A percentile compares a stretch with the other conserved stretches of the same genome.
Conservation (phyloP, 2,888 invertebrate genomes). For the Mongoloraphidia duomilia region DNA sequence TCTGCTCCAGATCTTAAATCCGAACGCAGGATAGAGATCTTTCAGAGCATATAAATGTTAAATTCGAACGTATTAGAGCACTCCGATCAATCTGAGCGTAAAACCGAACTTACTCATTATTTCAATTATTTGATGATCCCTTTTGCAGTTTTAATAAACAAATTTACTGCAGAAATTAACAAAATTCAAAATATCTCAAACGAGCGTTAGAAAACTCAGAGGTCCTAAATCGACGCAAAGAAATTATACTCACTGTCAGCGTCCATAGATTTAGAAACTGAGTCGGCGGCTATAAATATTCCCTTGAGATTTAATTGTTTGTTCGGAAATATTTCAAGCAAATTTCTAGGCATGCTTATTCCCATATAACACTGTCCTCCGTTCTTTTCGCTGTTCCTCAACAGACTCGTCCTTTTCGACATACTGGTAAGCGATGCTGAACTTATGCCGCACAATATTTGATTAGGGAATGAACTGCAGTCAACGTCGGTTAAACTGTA, state of each 20-base stretch:
- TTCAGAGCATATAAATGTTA: too few species aligned
- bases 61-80: too few species aligned
- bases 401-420: neutral
- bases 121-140: too few species aligned
- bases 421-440: conserved; percentile 22
- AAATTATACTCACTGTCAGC: neutral
- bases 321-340: conserved; percentile 51
- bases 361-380: conserved; percentile 52
- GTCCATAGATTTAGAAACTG: conserved; percentile 8
- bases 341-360: conserved; percentile 53
- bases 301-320: conserved; percentile 17
- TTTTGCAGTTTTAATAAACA: too few species aligned
- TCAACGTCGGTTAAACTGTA: conserved; percentile 11
- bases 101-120: too few species aligned
- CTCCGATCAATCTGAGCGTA: too few species aligned
- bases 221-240: too few species aligned
- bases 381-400: conserved; percentile 29
- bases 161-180: too few species aligned
- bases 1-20: too few species aligned
- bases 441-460: conserved; percentile 14
- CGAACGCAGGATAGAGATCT: too few species aligned
- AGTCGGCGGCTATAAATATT: conserved; percentile 18
- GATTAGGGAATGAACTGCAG: conserved; percentile 6
- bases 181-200: too few species aligned
- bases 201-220: too few species aligned